Percentiles rank a stretch among this genome's conserved stretches.
Evolutionary conservation across 2,888 invertebrate species (phyloP).

Genomic region (Unio delphinus): DNA sequence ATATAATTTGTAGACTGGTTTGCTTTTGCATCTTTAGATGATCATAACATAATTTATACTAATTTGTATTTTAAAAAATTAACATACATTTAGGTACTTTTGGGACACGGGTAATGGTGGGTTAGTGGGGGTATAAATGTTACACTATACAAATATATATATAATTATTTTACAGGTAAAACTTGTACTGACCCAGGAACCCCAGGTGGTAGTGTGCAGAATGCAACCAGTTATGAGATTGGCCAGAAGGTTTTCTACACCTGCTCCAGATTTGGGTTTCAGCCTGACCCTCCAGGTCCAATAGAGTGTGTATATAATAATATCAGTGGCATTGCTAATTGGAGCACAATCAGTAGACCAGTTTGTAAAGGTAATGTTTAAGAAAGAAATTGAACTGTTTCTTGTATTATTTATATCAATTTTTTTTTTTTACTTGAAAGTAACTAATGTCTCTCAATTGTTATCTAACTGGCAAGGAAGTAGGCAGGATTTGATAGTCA

Average conservation of each 20-base stretch:
- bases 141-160: not conserved
- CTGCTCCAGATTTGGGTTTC: conserved; percentile 39
- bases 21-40: too few species aligned
- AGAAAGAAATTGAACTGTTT: too few species aligned
- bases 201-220: conserved; percentile 41
- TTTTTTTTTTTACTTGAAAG: too few species aligned
- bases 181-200: conserved; percentile 54
- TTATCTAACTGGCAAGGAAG: too few species aligned
- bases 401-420: too few species aligned
- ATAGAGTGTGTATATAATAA: conserved; percentile 33
- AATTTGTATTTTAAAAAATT: too few species aligned
- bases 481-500: too few species aligned
- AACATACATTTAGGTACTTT: not conserved
- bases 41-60: too few species aligned
- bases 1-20: too few species aligned
- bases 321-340: conserved; percentile 18
- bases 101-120: not conserved
- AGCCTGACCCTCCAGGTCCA: conserved; percentile 18
- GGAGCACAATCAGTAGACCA: conserved; percentile 34
- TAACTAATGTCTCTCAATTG: too few species aligned
- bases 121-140: not conserved
- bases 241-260: conserved; percentile 34
- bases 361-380: conserved; percentile 33
- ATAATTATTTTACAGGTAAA: conserved; percentile 27
- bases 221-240: conserved; percentile 40